These are phyloP conservation scores for Ceuthmochares aereus DNA, from an alignment of 2,113 vertebrate genomes.

Conservation along the genomic window DNA sequence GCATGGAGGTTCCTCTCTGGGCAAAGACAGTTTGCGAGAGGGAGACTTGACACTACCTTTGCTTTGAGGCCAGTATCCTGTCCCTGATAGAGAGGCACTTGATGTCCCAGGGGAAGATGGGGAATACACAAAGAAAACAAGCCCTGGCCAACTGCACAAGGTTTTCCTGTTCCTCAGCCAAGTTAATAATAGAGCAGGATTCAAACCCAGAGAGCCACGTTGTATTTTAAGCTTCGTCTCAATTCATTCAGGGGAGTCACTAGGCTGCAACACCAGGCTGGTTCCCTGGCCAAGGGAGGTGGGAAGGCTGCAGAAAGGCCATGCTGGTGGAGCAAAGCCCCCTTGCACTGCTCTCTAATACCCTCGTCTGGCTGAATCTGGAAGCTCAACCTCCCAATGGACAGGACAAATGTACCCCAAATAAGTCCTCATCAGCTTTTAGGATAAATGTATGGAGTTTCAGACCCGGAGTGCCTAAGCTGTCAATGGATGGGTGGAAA, in stretches of 20 bases:
- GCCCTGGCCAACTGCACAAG: background rate
- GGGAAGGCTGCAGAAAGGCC: background rate
- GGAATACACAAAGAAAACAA: background rate
- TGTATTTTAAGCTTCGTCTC: background rate
- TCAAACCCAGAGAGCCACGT: background rate
- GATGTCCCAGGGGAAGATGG: background rate
- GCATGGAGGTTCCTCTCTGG: background rate
- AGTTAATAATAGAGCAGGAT: background rate
- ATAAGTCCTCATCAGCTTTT: background rate
- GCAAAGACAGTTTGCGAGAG: background rate
- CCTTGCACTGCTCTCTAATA: background rate
- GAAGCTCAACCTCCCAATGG: background rate
- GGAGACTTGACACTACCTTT: background rate
- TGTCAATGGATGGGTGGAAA: background rate
- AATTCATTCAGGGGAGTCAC: background rate
- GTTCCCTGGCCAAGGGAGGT: background rate
- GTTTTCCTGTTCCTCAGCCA: constrained; percentile 20
- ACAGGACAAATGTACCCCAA: background rate
- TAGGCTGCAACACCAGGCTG: background rate
- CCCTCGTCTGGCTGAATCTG: background rate
- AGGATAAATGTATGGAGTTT: background rate
- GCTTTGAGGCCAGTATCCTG: background rate
- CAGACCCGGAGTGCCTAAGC: background rate
- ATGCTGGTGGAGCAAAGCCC: background rate
- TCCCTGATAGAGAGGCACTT: background rate